Evolutionary conservation across 1,140 invertebrate species (phyloP), one percentile per base, ranked within the genome.

Genomic region (Bombus confusus): DNA sequence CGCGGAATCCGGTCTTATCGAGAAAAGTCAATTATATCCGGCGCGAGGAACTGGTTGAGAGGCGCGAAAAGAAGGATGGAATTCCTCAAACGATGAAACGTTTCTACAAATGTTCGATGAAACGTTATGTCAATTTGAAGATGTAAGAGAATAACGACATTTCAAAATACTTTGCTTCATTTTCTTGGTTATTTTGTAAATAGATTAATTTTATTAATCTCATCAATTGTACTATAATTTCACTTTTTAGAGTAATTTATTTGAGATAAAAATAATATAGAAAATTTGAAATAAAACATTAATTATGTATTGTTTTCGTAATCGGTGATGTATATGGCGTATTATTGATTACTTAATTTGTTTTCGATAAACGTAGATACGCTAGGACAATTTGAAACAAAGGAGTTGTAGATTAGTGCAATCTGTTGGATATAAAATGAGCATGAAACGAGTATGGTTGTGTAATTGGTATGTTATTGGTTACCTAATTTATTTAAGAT

Each of bases 1-100:
- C 64, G n/a, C 73, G 80, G 64, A 83, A 86, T 86, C 80, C 77
- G 83, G 83, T 85, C 77, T 85, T 85, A 76, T 83, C 76, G 52
- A 69, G 83, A 15, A 85, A 79, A 85, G 83, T 72, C 83, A 80
- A 85, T 85, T 80, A 85, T 72, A 85, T 78, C 83, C 77, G 47
- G 74, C 64, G 37, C 10, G 28, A 22, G 47, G 22, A 85, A 85
- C 77, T 73, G 76, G 76, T 80, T 52, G 83, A 39, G 31, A 64
- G 76, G 77, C 66, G 83, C 47, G 74, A 85, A 85, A 85, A 80
- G 18, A 52, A 39, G 15, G 68, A 80, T 31, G 34, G 52, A 73
- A 85, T 85, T 80, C 68, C 68, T 28, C 25, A 68, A 62, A 79
- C 15, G 15, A 66, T 39, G 9, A n/a, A 22, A 59, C 22, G 12